Percentiles rank a stretch among this genome's conserved stretches.
Conservation (phyloP, 2,888 invertebrate genomes). For the Eilema caniola region DNA sequence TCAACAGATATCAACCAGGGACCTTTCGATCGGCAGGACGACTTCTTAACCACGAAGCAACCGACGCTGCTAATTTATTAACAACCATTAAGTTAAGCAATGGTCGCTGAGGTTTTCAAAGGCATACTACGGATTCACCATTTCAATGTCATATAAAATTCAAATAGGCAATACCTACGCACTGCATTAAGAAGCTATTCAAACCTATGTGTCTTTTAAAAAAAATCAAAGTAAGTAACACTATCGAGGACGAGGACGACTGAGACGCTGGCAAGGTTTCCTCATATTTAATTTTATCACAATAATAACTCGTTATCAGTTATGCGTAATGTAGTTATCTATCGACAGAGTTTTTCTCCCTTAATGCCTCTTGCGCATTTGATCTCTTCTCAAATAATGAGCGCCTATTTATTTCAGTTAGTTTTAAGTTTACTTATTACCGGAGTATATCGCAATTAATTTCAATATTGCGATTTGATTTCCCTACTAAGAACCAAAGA, state of each 20-base stretch:
- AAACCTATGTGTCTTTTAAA: neutral
- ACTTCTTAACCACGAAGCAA: too few species aligned
- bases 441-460: neutral
- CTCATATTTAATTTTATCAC: slow-evolving; percentile 2
- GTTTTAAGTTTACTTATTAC: neutral
- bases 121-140: neutral
- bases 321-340: neutral
- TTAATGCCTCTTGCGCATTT: neutral
- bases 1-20: too few species aligned
- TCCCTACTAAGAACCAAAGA: neutral
- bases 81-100: neutral
- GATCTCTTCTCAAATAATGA: neutral
- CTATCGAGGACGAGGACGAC: neutral
- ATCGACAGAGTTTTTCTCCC: neutral
- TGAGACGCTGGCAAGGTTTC: neutral
- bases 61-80: neutral
- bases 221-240: neutral
- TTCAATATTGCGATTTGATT: neutral
- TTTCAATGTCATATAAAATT: neutral
- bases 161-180: neutral
- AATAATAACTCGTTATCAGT: neutral
- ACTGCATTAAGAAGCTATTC: neutral
- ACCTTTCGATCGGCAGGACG: too few species aligned
- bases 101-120: neutral
- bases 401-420: neutral